Conservation (phyloP, 2,888 invertebrate genomes). For the Microctonus brassicae region DNA sequence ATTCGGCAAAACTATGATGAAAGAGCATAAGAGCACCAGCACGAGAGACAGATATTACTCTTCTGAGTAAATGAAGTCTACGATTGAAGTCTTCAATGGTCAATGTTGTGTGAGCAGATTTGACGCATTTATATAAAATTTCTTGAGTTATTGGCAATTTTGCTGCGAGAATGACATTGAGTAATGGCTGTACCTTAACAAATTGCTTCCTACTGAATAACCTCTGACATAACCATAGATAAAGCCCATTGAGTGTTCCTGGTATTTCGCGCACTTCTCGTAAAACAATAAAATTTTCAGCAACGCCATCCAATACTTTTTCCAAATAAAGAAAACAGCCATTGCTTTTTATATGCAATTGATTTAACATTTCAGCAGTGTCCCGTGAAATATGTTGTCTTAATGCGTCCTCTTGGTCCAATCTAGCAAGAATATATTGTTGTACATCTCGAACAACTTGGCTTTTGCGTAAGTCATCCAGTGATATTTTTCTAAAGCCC, state of each 20-base stretch:
- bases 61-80: slow-evolving; percentile 80
- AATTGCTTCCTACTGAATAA: slow-evolving; percentile 92
- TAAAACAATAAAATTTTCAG: slow-evolving; percentile 91
- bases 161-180: slow-evolving; percentile 90
- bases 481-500: slow-evolving; percentile 90
- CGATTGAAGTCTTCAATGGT: slow-evolving; percentile 85
- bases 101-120: slow-evolving; percentile 84
- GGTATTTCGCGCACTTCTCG: slow-evolving; percentile 94
- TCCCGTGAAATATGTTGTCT: slow-evolving; percentile 90
- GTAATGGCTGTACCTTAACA: slow-evolving; percentile 83
- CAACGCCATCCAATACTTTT: slow-evolving; percentile 91
- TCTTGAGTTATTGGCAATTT: slow-evolving; percentile 86
- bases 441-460: slow-evolving; percentile 96
- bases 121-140: slow-evolving; percentile 85
- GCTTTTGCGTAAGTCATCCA: slow-evolving; percentile 91
- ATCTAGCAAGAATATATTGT: slow-evolving; percentile 90
- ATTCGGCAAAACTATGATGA: slow-evolving; percentile 95
- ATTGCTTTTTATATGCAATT: slow-evolving; percentile 95
- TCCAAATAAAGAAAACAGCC: slow-evolving; percentile 91
- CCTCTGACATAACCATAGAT: slow-evolving; percentile 94
- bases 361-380: slow-evolving; percentile 95
- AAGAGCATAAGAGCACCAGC: slow-evolving; percentile 81
- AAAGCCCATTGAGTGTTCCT: slow-evolving; percentile 94
- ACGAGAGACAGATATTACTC: slow-evolving; percentile 75
- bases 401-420: slow-evolving; percentile 90